Evolutionary conservation across 1,140 invertebrate genomes (phyloP).

Genomic region (Hylaeus anthracinus): DNA sequence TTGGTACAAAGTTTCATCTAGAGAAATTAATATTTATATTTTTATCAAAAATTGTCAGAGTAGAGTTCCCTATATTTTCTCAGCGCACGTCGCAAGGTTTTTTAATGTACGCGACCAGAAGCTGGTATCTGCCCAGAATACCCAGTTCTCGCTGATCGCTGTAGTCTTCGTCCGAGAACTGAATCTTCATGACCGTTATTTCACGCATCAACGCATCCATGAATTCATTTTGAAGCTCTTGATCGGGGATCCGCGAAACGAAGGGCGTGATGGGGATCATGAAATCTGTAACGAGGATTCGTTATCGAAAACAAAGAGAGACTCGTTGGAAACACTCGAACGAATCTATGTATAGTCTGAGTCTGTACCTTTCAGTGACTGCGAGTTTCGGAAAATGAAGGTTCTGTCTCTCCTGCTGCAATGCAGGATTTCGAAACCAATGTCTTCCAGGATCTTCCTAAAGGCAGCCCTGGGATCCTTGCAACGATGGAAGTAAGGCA

Average conservation of each 20-base stretch:
- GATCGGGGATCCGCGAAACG: constrained; percentile 83
- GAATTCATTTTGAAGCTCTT: constrained; percentile 84
- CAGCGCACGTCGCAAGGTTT: constrained; percentile 59
- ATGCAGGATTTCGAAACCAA: constrained; percentile 85
- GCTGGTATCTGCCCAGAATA: constrained; percentile 74
- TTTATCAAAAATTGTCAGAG: too few species aligned
- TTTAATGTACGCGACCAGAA: constrained; percentile 74
- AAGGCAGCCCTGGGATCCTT: constrained; percentile 84
- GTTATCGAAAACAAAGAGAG: background rate
- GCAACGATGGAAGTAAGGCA: constrained; percentile 75
- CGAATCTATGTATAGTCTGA: too few species aligned
- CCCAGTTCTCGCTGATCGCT: constrained; percentile 65
- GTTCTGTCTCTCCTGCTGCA: constrained; percentile 84
- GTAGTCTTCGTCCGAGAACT: constrained; percentile 66
- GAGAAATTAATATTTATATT: too few species aligned
- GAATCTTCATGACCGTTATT: constrained; percentile 70
- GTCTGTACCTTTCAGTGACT: constrained; percentile 82
- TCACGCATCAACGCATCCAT: constrained; percentile 76
- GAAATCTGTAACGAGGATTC: constrained; percentile 82
- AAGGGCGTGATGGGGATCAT: constrained; percentile 89
- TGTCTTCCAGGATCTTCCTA: constrained; percentile 82
- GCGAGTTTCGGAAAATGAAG: constrained; percentile 84
- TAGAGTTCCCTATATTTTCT: background rate
- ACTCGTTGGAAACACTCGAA: background rate
- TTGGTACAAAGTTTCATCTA: too few species aligned